Conservation (phyloP, 2,113 vertebrate genomes). For the Bombycilla garrulus region DNA sequence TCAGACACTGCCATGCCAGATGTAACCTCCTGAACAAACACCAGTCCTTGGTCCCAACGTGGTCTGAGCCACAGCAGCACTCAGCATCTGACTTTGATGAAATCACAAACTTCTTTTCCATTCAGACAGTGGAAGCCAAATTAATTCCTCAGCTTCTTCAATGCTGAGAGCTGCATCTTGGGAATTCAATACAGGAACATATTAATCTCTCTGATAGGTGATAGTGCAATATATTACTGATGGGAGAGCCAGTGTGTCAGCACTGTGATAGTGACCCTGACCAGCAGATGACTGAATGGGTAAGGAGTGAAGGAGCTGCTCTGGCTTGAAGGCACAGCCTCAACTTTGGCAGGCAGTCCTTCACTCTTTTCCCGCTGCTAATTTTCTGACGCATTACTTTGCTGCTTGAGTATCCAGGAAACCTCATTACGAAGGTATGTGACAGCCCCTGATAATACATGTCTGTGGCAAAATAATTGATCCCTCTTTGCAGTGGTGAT, state of each 20-base stretch:
- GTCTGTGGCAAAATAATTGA: constrained; percentile 64
- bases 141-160: constrained; percentile 50
- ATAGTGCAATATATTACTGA: constrained; percentile 54
- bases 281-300: constrained; percentile 58
- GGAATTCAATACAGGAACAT: constrained; percentile 13
- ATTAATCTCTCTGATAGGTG: constrained; percentile 24
- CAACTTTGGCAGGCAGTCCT: constrained; percentile 50
- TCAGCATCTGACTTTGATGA: background rate
- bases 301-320: constrained; percentile 7
- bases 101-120: constrained; percentile 8
- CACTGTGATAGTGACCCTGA: constrained; percentile 53
- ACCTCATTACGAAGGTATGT: constrained; percentile 59
- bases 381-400: constrained; percentile 60
- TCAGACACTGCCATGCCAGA: constrained; percentile 18
- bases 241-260: constrained; percentile 19
- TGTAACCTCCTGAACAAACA: background rate
- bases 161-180: constrained; percentile 14
- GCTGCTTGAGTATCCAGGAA: constrained; percentile 36
- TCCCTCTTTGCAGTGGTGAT: constrained; percentile 59
- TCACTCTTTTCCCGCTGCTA: constrained; percentile 46
- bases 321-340: constrained; percentile 14
- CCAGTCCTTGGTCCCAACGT: background rate
- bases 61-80: background rate
- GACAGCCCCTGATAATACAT: constrained; percentile 65
- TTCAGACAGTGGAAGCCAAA: background rate